phyloP scores from a whole-genome alignment of 2,888 invertebrate genomes.

The Diarsia rubi region DNA sequence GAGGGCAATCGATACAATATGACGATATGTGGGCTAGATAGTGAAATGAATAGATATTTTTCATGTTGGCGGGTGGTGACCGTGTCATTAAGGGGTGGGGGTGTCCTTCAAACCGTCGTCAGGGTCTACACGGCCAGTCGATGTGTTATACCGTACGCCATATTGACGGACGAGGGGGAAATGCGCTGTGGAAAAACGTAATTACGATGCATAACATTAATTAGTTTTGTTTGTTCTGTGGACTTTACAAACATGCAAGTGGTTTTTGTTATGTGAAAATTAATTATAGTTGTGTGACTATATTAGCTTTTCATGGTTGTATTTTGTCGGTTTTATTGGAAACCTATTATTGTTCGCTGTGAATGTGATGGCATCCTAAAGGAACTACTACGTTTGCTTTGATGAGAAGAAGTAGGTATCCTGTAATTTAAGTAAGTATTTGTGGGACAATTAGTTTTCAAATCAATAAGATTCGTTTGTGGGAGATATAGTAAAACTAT shows the following conservation, averaged over 20 bases:
- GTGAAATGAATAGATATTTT: conserved; percentile 65
- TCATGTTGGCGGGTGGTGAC: conserved; percentile 58
- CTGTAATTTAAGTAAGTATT: not conserved
- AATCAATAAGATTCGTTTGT: not conserved
- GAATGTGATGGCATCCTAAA: not conserved
- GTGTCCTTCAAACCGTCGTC: conserved; percentile 71
- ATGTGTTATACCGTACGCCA: conserved; percentile 34
- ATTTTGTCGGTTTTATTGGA: conserved; percentile 1
- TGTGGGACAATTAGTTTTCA: not conserved
- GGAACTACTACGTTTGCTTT: not conserved
- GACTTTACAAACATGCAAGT: conserved; percentile 24
- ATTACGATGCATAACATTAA: conserved; percentile 49
- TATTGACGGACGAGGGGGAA: conserved; percentile 49
- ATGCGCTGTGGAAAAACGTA: conserved; percentile 41
- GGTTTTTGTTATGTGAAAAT: conserved; percentile 30
- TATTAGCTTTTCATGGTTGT: not conserved
- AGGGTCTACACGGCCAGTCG: conserved; percentile 66
- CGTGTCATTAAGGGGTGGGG: conserved; percentile 68
- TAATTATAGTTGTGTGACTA: conserved; percentile 6
- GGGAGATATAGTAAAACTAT: not conserved
- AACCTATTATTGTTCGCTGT: not conserved
- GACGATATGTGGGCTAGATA: conserved; percentile 67
- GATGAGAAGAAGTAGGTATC: not conserved
- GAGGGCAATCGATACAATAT: conserved; percentile 77
- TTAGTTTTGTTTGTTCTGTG: conserved; percentile 48